Base-by-base conservation (phyloP, 2,113 vertebrate genomes). In the Brienomyrus longianalis region DNA sequence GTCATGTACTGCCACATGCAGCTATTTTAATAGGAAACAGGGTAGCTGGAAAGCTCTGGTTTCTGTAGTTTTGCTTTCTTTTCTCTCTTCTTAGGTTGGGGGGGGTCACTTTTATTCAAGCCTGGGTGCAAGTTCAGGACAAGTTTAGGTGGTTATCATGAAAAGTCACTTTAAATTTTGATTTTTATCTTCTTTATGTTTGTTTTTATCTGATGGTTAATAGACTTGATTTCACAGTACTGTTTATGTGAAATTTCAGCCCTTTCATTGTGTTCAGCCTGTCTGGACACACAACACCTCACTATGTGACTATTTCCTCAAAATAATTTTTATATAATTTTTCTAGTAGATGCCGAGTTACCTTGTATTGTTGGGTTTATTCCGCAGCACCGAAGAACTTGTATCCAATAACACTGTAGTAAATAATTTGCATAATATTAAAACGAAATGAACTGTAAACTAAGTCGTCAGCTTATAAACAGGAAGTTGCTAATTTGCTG, bases 61-160 rank as follows among this genome's bases (percentile, higher is more conserved):
- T 92, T 89, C 90, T 91, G 51, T 92, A 92, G 92, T 94, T 92
- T 95, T 96, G 95, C 93, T 95, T 96, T 96, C 95, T 92, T 90
- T 92, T 95, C 94, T 90, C 92, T 95, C 94, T 93, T 96, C 95
- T 96, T 96, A 96, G 93, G 90, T 54, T 54, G 52, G 91, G 92
- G 92, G 90, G 94, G 59, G 94, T 95, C 96, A 95, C 95, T 93
- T 96, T 96, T 92, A 94, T 93, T 96, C 95, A 96, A 91, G 94
- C 90, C 93, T 90, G 84, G 92, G 93, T 92, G 94, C 93, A 93
- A 94, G 92, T 92, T 85, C 66, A 89, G 87, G 93, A 93, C 90
- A 92, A 90, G 74, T 89, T 91, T 91, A 92, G 91, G 15, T 7
- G 35, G 3, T 80, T 43, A 43, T 17, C 31, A 17, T 43, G 74